phyloP scores from a whole-genome alignment of 2,113 vertebrate species.

The Campylomormyrus tamandua region DNA sequence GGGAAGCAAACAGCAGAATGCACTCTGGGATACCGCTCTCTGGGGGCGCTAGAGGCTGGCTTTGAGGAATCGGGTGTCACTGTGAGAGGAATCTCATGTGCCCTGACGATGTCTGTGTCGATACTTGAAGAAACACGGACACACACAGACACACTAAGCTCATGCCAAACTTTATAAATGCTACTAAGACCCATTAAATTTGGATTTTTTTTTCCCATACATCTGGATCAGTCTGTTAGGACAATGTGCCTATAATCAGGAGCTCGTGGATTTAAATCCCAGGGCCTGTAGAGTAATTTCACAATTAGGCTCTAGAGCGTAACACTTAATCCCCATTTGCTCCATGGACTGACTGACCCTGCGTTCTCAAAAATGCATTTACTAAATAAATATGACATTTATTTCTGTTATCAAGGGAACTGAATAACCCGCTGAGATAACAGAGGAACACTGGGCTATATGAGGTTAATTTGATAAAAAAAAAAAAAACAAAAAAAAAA shows the following conservation, averaged over 20 bases:
- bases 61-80: background rate
- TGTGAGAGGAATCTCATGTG: background rate
- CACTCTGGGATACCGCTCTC: background rate
- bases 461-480: background rate
- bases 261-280: background rate
- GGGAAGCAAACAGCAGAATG: background rate
- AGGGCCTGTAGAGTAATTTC: background rate
- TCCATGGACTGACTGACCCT: background rate
- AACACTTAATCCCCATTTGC: background rate
- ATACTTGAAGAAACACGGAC: background rate
- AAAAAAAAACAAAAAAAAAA: background rate
- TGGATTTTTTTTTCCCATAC: background rate
- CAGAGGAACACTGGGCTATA: background rate
- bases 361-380: background rate
- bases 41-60: background rate
- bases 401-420: background rate
- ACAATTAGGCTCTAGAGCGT: background rate
- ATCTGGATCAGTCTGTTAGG: background rate
- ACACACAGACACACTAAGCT: background rate
- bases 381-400: background rate
- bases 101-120: background rate
- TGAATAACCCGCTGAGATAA: background rate
- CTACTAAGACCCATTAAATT: background rate
- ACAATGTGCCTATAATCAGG: background rate
- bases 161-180: background rate